Percentiles rank a stretch among this genome's conserved stretches.
These are phyloP conservation scores for Scaptomyza hsui DNA, from an alignment of 1,140 invertebrate species.

Conservation along the genomic window DNA sequence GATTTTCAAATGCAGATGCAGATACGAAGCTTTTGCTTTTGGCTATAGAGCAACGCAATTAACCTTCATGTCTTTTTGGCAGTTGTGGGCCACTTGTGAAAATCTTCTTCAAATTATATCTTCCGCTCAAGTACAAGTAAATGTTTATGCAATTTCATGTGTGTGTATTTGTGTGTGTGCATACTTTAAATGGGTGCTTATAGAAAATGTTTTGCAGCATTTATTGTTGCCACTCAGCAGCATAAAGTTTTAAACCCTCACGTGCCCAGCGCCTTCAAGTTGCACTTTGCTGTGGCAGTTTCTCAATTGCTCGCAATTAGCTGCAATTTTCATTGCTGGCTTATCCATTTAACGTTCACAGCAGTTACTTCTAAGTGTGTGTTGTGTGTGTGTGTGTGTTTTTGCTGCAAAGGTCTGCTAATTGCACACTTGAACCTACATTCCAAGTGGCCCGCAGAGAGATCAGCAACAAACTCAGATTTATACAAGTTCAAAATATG, in stretches of 20 bases:
- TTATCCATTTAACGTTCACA: constrained; percentile 49
- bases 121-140: constrained; percentile 30
- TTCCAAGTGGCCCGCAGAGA: constrained; percentile 27
- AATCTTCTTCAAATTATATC: constrained; percentile 68
- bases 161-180: constrained; percentile 2
- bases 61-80: constrained; percentile 80
- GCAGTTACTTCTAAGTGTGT: constrained; percentile 16
- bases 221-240: constrained; percentile 51
- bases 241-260: constrained; percentile 55
- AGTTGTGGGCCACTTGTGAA: constrained; percentile 70
- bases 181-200: constrained; percentile 20
- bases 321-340: constrained; percentile 52
- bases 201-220: constrained; percentile 39
- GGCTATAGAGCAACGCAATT: constrained; percentile 68
- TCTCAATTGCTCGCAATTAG: constrained; percentile 76
- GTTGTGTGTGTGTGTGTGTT: neutral
- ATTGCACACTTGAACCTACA: constrained; percentile 63
- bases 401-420: constrained; percentile 57
- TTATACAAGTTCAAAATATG: constrained; percentile 11
- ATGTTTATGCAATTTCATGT: constrained; percentile 5
- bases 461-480: constrained; percentile 50
- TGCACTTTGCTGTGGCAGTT: constrained; percentile 44
- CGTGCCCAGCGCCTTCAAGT: constrained; percentile 9
- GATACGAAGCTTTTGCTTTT: constrained; percentile 14
- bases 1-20: constrained; percentile 30